Evolutionary conservation across 2,888 invertebrate genomes (phyloP).

Genomic region (Flexamia atlantica): DNA sequence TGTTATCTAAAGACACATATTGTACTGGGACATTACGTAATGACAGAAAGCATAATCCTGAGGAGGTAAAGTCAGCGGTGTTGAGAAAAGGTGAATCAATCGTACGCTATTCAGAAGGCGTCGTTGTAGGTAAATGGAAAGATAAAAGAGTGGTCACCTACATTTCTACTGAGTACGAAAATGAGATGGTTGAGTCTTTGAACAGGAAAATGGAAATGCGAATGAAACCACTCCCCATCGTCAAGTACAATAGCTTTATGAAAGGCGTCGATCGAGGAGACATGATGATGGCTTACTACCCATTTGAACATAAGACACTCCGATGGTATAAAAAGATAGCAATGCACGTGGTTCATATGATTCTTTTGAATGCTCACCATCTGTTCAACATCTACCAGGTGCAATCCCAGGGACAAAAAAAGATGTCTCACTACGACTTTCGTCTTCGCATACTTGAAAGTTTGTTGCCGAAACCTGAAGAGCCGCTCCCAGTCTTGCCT

Average conservation of each 20-base stretch:
- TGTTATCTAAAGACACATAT: background rate
- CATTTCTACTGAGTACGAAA: background rate
- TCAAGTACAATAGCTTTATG: background rate
- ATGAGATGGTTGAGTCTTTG: background rate
- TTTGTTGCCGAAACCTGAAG: background rate
- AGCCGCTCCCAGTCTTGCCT: background rate
- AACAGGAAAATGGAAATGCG: background rate
- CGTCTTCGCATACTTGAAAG: background rate
- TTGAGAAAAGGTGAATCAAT: background rate
- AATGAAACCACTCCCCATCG: background rate
- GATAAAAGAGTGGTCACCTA: background rate
- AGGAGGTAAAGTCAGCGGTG: background rate
- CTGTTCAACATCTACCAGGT: background rate
- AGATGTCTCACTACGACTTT: background rate
- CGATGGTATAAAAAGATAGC: conserved; percentile 10
- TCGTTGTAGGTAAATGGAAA: background rate
- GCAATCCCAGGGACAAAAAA: background rate
- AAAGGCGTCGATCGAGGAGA: background rate
- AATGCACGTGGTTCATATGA: background rate
- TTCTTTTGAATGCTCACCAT: background rate
- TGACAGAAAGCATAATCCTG: background rate
- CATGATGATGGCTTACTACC: conserved; percentile 4
- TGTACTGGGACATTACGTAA: background rate
- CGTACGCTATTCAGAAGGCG: background rate
- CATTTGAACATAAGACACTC: background rate